These are phyloP conservation scores for Chionodraco myersi DNA, from an alignment of 2,113 vertebrate species.

Conservation along the genomic window DNA sequence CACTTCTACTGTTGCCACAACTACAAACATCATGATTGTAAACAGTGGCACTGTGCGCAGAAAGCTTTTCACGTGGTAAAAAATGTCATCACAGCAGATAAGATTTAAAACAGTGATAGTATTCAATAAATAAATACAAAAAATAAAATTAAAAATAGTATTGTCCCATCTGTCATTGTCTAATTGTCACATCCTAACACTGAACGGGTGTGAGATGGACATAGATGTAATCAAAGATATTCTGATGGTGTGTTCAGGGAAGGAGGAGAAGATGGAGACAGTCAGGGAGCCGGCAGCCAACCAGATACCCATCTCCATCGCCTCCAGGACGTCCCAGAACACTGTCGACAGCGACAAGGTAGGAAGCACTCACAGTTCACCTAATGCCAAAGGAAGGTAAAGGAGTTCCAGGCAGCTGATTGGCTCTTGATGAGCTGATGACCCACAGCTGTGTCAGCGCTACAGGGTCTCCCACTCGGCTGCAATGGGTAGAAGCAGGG, in stretches of 20 bases:
- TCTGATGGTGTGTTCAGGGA: conserved; percentile 84
- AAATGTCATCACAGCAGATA: neutral
- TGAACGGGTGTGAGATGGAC: neutral
- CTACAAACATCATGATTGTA: neutral
- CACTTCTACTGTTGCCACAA: conserved; percentile 8
- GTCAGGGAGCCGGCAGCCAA: conserved; percentile 98
- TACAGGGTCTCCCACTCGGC: conserved; percentile 75
- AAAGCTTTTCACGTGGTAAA: neutral
- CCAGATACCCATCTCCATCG: conserved; percentile 98
- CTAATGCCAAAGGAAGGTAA: neutral
- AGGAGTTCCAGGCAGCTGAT: neutral
- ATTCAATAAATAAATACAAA: too few species aligned
- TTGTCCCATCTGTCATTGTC: neutral
- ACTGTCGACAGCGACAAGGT: conserved; percentile 99
- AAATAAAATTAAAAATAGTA: too few species aligned
- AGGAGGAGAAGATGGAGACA: conserved; percentile 98
- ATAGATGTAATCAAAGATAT: neutral
- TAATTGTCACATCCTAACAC: neutral
- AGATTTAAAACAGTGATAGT: neutral
- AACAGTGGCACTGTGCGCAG: conserved; percentile 1
- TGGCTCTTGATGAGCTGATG: conserved; percentile 54
- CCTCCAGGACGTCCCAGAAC: conserved; percentile 98
- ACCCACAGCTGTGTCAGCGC: conserved; percentile 60
- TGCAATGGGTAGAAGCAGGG: conserved; percentile 67
- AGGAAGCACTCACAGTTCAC: conserved; percentile 40